phyloP scores from a whole-genome alignment of 2,888 invertebrate species.

The Callyntrura guangdongensis region DNA sequence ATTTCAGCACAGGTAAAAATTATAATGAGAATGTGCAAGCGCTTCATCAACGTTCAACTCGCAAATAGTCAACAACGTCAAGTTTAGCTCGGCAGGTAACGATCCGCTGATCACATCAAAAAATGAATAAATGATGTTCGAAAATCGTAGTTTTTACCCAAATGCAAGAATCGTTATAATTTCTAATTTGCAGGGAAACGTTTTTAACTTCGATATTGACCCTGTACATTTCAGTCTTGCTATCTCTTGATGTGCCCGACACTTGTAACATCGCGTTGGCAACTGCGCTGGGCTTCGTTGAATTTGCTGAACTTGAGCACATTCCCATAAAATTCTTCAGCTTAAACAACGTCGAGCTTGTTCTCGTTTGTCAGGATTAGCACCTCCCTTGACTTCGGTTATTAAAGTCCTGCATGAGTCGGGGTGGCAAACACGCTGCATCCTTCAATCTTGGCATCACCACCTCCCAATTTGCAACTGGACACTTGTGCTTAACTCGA shows the following conservation, averaged over 20 bases:
- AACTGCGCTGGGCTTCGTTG: slow-evolving; percentile 91
- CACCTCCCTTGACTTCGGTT: slow-evolving; percentile 78
- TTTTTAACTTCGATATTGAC: slow-evolving; percentile 93
- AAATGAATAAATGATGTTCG: background rate
- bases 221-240: slow-evolving; percentile 90
- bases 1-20: background rate
- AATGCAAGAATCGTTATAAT: slow-evolving; percentile 92
- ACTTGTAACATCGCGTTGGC: slow-evolving; percentile 93
- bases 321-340: slow-evolving; percentile 71
- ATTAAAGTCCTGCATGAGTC: slow-evolving; percentile 52
- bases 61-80: slow-evolving; percentile 94
- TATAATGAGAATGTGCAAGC: too few relatives aligned
- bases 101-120: slow-evolving; percentile 73
- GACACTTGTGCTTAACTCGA: slow-evolving; percentile 90
- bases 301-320: slow-evolving; percentile 86
- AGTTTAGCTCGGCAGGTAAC: slow-evolving; percentile 87
- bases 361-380: slow-evolving; percentile 20
- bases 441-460: slow-evolving; percentile 74
- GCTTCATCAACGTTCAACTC: slow-evolving; percentile 87
- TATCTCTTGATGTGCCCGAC: slow-evolving; percentile 92
- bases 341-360: background rate
- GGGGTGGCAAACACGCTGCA: slow-evolving; percentile 57
- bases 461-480: slow-evolving; percentile 86
- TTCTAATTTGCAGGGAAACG: slow-evolving; percentile 90
- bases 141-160: slow-evolving; percentile 88